phyloP scores from a whole-genome alignment of 1,140 invertebrate genomes.

The Drosophila pachea region DNA sequence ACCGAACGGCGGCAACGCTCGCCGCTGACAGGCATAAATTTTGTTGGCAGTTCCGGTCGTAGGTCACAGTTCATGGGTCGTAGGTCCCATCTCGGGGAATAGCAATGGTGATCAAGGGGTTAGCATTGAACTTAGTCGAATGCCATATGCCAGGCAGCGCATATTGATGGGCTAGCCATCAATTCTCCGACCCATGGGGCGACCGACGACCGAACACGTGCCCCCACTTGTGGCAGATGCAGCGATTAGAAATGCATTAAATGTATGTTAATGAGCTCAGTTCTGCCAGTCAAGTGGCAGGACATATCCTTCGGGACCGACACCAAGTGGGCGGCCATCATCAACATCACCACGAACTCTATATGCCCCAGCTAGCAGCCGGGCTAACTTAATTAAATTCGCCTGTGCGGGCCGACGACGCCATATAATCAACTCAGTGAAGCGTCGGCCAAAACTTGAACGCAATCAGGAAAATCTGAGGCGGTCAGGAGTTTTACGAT shows the following conservation, averaged over 20 bases:
- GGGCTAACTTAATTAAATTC: slow-evolving; percentile 61
- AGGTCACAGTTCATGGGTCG: slow-evolving; percentile 22
- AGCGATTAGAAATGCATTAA: slow-evolving; percentile 78
- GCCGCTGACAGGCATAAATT: slow-evolving; percentile 69
- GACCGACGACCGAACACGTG: slow-evolving; percentile 49
- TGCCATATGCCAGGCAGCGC: slow-evolving; percentile 8
- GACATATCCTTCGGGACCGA: slow-evolving; percentile 39
- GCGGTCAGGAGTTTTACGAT: slow-evolving; percentile 47
- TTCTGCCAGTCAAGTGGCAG: slow-evolving; percentile 45
- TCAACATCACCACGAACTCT: slow-evolving; percentile 26
- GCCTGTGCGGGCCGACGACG: slow-evolving; percentile 41
- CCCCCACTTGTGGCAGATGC: slow-evolving; percentile 33
- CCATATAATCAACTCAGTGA: slow-evolving; percentile 63
- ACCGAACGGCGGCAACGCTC: slow-evolving; percentile 54
- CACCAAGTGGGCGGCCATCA: slow-evolving; percentile 35
- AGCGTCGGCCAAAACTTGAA: slow-evolving; percentile 60
- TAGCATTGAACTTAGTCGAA: slow-evolving; percentile 26
- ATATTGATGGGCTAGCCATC: slow-evolving; percentile 66
- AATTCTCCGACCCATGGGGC: slow-evolving; percentile 45
- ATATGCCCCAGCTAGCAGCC: slow-evolving; percentile 45
- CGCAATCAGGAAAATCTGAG: slow-evolving; percentile 50
- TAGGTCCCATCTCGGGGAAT: slow-evolving; percentile 44
- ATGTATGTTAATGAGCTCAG: slow-evolving; percentile 72
- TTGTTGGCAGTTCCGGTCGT: slow-evolving; percentile 44
- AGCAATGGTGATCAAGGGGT: slow-evolving; percentile 56